Conservation (phyloP, 2,888 invertebrate genomes). For the Drosophila emarginata region DNA sequence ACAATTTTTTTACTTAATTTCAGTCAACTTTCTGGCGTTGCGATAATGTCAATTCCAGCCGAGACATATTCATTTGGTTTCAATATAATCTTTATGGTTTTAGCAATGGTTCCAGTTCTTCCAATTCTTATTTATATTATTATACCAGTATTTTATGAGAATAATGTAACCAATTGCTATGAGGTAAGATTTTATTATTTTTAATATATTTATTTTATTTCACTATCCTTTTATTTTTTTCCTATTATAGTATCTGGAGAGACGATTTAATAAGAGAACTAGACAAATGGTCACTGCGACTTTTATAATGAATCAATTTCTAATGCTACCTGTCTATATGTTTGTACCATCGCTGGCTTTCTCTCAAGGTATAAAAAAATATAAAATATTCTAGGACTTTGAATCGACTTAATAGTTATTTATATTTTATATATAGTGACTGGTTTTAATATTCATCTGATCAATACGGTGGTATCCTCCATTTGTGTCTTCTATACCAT, state of each 20-base stretch:
- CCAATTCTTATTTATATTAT: conserved; percentile 81
- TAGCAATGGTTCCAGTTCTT: conserved; percentile 81
- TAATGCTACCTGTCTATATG: conserved; percentile 79
- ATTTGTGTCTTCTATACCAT: conserved; percentile 85
- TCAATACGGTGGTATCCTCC: conserved; percentile 83
- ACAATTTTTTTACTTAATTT: not conserved
- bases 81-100: conserved; percentile 80
- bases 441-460: conserved; percentile 84
- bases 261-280: conserved; percentile 79
- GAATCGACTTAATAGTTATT: conserved; percentile 25
- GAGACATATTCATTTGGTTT: conserved; percentile 84
- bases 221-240: no score
- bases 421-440: conserved; percentile 82
- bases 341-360: conserved; percentile 81
- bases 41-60: conserved; percentile 84
- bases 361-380: conserved; percentile 76
- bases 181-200: conserved; percentile 79
- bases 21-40: conserved; percentile 84
- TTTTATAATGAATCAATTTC: conserved; percentile 77
- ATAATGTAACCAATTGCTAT: conserved; percentile 83
- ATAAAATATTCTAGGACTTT: not conserved
- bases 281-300: conserved; percentile 78
- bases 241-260: conserved; percentile 76
- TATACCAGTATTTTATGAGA: conserved; percentile 83
- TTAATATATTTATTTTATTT: not conserved